Percentiles rank a stretch among this genome's conserved stretches.
Evolutionary conservation across 23 tunicate genomes (phyloP).

Genomic region (Ascidia mentula): DNA sequence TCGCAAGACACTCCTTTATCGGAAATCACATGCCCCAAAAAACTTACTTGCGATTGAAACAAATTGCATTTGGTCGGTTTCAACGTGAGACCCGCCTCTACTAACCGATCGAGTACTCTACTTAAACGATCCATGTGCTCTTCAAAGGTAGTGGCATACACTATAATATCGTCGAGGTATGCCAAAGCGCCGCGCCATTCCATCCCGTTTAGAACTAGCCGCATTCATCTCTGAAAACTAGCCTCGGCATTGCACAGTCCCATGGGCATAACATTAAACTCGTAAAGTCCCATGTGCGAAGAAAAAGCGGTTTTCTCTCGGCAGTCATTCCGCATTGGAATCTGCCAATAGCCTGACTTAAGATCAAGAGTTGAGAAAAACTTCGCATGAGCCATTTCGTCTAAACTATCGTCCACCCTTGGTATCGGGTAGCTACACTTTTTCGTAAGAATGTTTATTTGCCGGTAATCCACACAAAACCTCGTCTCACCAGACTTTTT

Average conservation of each 20-base stretch:
- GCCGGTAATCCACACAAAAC: background rate
- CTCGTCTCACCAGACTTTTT: slow-evolving; percentile 15
- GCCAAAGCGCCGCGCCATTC: slow-evolving; percentile 19
- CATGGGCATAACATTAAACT: slow-evolving; percentile 26
- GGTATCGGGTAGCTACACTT: background rate
- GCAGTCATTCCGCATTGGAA: background rate
- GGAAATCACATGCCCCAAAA: slow-evolving; percentile 19
- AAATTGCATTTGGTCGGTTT: slow-evolving; percentile 15
- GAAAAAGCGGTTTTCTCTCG: background rate
- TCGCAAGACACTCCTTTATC: slow-evolving; percentile 17
- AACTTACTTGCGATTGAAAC: slow-evolving; percentile 10
- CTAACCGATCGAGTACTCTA: background rate
- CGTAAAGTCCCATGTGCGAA: background rate
- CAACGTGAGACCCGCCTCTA: slow-evolving; percentile 8
- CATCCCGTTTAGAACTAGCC: slow-evolving; percentile 8
- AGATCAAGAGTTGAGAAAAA: slow-evolving; percentile 16
- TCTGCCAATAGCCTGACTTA: slow-evolving; percentile 14
- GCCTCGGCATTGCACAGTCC: slow-evolving; percentile 46
- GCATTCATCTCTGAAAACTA: slow-evolving; percentile 32
- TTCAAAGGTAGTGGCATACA: slow-evolving; percentile 28
- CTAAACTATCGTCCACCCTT: background rate
- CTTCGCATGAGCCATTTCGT: background rate
- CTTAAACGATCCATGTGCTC: slow-evolving; percentile 18
- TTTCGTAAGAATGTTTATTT: slow-evolving; percentile 13
- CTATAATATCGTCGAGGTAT: slow-evolving; percentile 15